Base-by-base conservation (phyloP, 2,888 invertebrate genomes). In the Polyommatus icarus region DNA sequence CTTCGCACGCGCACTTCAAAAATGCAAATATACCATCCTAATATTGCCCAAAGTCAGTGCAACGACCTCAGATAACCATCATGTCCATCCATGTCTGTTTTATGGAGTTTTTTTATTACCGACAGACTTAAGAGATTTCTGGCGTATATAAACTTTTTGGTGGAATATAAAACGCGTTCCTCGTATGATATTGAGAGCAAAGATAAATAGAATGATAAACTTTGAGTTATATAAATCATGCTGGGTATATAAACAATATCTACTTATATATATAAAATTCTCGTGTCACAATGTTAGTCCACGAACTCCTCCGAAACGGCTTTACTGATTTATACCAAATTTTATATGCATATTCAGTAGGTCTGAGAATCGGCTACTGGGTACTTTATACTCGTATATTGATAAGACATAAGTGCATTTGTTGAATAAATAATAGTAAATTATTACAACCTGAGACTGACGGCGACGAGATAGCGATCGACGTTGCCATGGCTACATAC, bases 31-130 rank as follows among this genome's bases (percentile, higher is more conserved):
- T 8, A 20, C 20, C 6, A 29, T 54, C 54, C 29, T 54, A 75
- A 54, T 73, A 46, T 40, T 73, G 46, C 18, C 75, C 54, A 46
- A 46, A 50, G 15, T 2, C 73, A 20, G 75, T 50, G 18, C 75
- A 54, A 6, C 54, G 75, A 54, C 29, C 75, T n/a, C 29, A 75
- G 54, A 75, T 75, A 50, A 75, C 50, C 75, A 75, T 75, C 75
- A 75, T 54, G 54, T 54, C 50, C 73, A 50, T 20, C 24, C 75
- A 20, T 29, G 75, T 54, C 50, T 18, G 50, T 75, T 75, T 75
- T 75, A 75, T 50, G 54, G 54, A 12, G 75, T 75, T 75, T 75
- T 75, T 75, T 75, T 75, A 75, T 75, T 50, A 54, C 75, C 46
- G 29, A 15, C 7, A 15, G 20, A 18, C n/a, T 36, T 72, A 50